Percentiles rank a stretch among this genome's conserved stretches.
Conservation (phyloP, 2,113 vertebrate species). For the Tragelaphus imberbis region DNA sequence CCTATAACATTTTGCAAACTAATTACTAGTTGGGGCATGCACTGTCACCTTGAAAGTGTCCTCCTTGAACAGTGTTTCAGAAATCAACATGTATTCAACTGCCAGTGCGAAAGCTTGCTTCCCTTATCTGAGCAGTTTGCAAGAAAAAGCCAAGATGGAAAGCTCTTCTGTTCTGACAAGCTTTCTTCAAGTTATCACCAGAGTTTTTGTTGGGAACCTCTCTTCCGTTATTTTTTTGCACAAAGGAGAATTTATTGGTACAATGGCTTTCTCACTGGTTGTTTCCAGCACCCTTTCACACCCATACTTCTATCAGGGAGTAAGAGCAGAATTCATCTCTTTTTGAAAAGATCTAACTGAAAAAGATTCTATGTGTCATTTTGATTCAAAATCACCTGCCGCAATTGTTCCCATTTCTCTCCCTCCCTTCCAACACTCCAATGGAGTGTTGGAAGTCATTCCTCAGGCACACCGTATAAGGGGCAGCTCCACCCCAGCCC, state of each 20-base stretch:
- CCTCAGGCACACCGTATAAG: not conserved
- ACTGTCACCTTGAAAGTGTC: not conserved
- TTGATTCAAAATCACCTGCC: not conserved
- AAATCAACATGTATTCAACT: not conserved
- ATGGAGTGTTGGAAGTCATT: constrained; percentile 8
- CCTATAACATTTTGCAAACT: not conserved
- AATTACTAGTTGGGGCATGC: not conserved
- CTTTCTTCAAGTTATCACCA: not conserved
- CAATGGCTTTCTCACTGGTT: constrained; percentile 19
- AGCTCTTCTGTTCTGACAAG: not conserved
- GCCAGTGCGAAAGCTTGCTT: not conserved
- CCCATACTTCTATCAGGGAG: constrained; percentile 5
- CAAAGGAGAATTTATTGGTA: constrained; percentile 54
- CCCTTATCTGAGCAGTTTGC: not conserved
- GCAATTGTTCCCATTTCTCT: constrained; percentile 41
- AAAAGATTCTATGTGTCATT: not conserved
- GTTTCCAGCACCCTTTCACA: constrained; percentile 32
- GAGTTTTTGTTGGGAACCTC: not conserved
- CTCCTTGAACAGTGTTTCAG: not conserved
- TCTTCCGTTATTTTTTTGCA: constrained; percentile 31
- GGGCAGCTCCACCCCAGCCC: constrained; percentile 35
- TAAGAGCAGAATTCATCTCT: constrained; percentile 14
- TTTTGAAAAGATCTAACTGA: constrained; percentile 39
- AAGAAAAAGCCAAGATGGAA: constrained; percentile 31
- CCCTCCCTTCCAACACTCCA: not conserved